Conservation (phyloP, 2,888 invertebrate genomes). For the Octodonta nipae region DNA sequence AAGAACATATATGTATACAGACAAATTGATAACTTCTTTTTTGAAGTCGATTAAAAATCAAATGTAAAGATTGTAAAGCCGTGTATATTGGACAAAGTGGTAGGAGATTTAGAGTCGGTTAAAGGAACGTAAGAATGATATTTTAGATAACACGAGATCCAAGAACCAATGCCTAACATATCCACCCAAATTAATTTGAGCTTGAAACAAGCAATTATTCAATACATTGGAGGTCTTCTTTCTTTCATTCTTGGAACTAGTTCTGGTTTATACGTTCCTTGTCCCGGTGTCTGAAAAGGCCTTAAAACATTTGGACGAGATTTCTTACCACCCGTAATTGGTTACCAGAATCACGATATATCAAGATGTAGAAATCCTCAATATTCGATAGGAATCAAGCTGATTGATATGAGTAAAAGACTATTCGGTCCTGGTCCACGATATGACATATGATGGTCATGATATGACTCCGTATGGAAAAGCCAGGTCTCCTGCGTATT, state of each 20-base stretch:
- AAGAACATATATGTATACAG: too few species aligned
- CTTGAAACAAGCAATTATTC: too few species aligned
- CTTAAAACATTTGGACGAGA: too few species aligned
- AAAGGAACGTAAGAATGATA: too few species aligned
- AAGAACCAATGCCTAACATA: too few species aligned
- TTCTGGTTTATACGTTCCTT: slow-evolving; percentile 51
- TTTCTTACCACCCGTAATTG: slow-evolving; percentile 50
- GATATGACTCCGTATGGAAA: slow-evolving; percentile 38
- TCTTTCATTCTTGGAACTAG: slow-evolving; percentile 41
- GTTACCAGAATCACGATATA: slow-evolving; percentile 48
- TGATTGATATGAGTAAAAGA: slow-evolving; percentile 13
- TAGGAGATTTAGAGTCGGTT: too few species aligned
- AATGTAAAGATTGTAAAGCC: too few species aligned
- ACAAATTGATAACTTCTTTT: too few species aligned
- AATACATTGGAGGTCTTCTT: slow-evolving; percentile 44
- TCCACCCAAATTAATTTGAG: too few species aligned
- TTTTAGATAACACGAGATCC: too few species aligned
- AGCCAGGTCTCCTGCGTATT: slow-evolving; percentile 40
- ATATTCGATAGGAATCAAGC: slow-evolving; percentile 45
- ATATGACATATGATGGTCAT: slow-evolving; percentile 39
- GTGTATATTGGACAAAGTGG: too few species aligned
- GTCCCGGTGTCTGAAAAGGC: slow-evolving; percentile 46
- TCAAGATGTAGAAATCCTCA: slow-evolving; percentile 49
- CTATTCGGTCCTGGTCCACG: slow-evolving; percentile 35
- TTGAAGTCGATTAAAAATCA: too few species aligned